phyloP scores from a whole-genome alignment of 2,888 invertebrate species.

The Papilio gigon region DNA sequence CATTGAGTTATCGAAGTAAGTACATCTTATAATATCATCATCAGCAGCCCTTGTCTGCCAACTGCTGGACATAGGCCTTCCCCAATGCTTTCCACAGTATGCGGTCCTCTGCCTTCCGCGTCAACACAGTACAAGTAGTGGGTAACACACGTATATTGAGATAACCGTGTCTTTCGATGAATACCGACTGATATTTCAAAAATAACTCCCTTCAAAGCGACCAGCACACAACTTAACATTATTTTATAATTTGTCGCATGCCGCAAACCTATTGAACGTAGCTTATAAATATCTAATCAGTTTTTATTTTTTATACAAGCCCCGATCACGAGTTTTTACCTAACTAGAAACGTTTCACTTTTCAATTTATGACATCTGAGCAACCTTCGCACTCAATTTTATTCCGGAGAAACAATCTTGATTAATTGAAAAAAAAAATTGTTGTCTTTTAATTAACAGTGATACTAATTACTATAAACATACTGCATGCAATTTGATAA shows the following conservation, averaged over 20 bases:
- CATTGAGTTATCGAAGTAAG: too few species aligned
- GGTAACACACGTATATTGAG: too few species aligned
- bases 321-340: conserved; percentile 16
- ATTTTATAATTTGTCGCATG: background rate
- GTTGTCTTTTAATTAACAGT: background rate
- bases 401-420: background rate
- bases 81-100: too few species aligned
- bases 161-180: background rate
- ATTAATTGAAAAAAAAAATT: background rate
- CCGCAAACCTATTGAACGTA: background rate
- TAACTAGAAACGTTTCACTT: conserved; percentile 20
- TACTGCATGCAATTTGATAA: too few species aligned
- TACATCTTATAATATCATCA: too few species aligned
- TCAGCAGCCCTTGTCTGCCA: too few species aligned
- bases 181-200: background rate
- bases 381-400: conserved; percentile 1
- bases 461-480: too few species aligned
- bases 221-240: background rate
- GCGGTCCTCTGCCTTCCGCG: too few species aligned
- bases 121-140: too few species aligned
- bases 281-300: conserved; percentile 23
- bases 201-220: background rate
- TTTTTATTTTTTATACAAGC: conserved; percentile 4
- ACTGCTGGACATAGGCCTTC: too few species aligned
- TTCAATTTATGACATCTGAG: background rate